Conservation (phyloP, 2,888 invertebrate genomes). For the Mesochorus sp. region DNA sequence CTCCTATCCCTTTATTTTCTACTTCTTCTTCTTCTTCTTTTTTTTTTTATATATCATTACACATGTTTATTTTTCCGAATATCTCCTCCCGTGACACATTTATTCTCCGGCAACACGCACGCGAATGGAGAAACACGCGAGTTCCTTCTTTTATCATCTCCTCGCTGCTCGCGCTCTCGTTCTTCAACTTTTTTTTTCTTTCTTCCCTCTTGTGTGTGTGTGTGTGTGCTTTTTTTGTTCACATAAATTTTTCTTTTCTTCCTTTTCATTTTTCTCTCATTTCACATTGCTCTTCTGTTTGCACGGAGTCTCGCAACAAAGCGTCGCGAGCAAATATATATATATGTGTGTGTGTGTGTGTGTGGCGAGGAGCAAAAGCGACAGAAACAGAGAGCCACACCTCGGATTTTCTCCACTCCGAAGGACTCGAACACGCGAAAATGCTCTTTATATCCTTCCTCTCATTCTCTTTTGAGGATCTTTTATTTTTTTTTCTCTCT, state of each 20-base stretch:
- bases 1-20: background rate
- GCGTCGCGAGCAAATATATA: slow-evolving; percentile 1
- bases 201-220: too few species aligned
- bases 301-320: too few species aligned
- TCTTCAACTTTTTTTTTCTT: background rate
- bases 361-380: background rate
- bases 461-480: background rate
- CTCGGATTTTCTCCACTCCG: slow-evolving; percentile 39
- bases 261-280: too few species aligned
- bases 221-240: too few species aligned
- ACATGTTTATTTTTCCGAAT: slow-evolving; percentile 16
- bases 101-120: too few species aligned
- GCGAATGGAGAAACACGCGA: too few species aligned
- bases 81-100: background rate
- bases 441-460: slow-evolving; percentile 14
- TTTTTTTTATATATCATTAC: background rate
- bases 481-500: background rate
- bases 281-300: too few species aligned
- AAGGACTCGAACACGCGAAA: slow-evolving; percentile 27
- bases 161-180: background rate
- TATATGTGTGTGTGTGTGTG: background rate
- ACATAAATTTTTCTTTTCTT: too few species aligned
- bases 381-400: background rate
- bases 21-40: background rate
- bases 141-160: too few species aligned